Percentiles rank a stretch among this genome's conserved stretches.
phyloP scores from a whole-genome alignment of 2,888 invertebrate species.

The Andrena trimmerana region DNA sequence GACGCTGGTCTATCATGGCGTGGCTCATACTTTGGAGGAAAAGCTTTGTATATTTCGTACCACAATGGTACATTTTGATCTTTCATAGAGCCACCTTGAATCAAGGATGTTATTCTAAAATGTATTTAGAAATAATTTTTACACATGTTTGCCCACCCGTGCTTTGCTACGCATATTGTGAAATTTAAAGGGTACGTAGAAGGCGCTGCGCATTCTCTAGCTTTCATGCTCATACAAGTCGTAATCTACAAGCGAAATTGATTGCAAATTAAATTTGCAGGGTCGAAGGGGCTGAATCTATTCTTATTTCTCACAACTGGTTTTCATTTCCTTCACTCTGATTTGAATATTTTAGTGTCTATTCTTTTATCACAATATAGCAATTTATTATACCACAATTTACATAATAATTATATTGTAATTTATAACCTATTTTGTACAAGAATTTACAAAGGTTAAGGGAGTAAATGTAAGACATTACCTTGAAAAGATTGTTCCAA shows the following conservation, averaged over 20 bases:
- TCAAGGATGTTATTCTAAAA: slow-evolving; percentile 91
- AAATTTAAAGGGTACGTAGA: no score
- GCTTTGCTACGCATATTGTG: no score
- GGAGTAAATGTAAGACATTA: slow-evolving; percentile 55
- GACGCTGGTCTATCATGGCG: slow-evolving; percentile 89
- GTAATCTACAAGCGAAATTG: no score
- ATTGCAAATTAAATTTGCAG: neutral
- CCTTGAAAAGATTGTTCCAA: slow-evolving; percentile 82
- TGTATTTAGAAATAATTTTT: slow-evolving; percentile 57
- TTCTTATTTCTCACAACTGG: neutral
- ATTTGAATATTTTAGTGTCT: neutral
- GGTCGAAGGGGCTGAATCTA: neutral
- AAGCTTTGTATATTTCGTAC: slow-evolving; percentile 96
- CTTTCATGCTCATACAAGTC: no score
- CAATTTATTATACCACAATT: neutral
- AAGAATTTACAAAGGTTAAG: neutral
- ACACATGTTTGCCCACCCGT: no score
- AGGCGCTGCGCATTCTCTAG: no score
- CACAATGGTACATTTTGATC: slow-evolving; percentile 95
- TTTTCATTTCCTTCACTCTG: neutral
- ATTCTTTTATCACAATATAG: no score
- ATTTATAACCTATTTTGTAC: slow-evolving; percentile 11
- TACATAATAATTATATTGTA: neutral
- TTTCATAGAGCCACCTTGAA: slow-evolving; percentile 92
- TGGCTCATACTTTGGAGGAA: slow-evolving; percentile 95